Evolutionary conservation across 2,888 invertebrate species (phyloP).

Genomic region (Drosophila buzzatii): DNA sequence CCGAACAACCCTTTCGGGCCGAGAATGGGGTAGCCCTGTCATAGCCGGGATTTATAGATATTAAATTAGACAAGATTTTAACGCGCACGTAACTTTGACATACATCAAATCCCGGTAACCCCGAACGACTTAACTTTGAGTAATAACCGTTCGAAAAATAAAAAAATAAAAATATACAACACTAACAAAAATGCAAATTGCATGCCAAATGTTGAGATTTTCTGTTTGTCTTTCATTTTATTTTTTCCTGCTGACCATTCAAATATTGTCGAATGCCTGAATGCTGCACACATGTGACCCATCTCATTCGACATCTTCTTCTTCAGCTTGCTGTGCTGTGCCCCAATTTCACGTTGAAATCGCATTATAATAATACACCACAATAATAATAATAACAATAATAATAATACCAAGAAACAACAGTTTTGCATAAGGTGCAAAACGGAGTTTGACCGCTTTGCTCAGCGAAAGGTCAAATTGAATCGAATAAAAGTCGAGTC

Average conservation of each 20-base stretch:
- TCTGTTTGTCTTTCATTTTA: slow-evolving; percentile 22
- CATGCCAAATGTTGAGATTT: slow-evolving; percentile 69
- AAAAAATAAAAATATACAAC: background rate
- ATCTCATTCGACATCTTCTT: slow-evolving; percentile 8
- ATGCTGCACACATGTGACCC: slow-evolving; percentile 56
- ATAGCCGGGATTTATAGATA: slow-evolving; percentile 76
- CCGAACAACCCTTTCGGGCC: slow-evolving; percentile 39
- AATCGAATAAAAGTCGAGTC: slow-evolving; percentile 18
- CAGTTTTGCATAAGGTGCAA: slow-evolving; percentile 61
- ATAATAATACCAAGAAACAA: slow-evolving; percentile 57
- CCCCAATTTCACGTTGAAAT: slow-evolving; percentile 64
- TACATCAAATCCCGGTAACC: slow-evolving; percentile 67
- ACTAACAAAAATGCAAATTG: slow-evolving; percentile 65
- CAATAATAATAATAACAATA: slow-evolving; percentile 66
- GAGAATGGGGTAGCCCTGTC: slow-evolving; percentile 44
- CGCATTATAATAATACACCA: slow-evolving; percentile 63
- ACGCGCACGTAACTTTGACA: slow-evolving; percentile 77
- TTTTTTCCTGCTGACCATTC: slow-evolving; percentile 59
- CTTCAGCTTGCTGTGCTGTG: slow-evolving; percentile 46
- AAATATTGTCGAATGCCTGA: slow-evolving; percentile 48
- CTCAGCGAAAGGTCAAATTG: slow-evolving; percentile 37
- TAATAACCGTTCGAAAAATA: slow-evolving; percentile 34
- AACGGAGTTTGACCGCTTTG: slow-evolving; percentile 43
- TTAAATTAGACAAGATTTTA: slow-evolving; percentile 76
- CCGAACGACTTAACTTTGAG: slow-evolving; percentile 63